Evolutionary conservation across 2,888 invertebrate species (phyloP), one percentile per base, ranked within the genome.

Genomic region (Harpagoxenus sublaevis): DNA sequence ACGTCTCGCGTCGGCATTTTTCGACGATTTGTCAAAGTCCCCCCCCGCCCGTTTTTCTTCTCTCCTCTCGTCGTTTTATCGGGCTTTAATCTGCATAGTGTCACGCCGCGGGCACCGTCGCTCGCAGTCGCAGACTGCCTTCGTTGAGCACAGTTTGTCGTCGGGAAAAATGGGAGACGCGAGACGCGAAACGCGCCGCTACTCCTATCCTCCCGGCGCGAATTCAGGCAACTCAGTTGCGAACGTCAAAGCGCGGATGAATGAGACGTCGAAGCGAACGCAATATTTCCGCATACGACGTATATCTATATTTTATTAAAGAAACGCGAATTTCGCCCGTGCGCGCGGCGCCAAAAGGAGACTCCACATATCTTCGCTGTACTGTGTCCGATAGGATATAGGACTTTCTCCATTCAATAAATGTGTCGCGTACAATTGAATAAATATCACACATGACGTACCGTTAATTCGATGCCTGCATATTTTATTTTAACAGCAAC

Each of bases 21-120:
- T 93, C 93, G 90, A 93, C 94, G 92, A 94, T 94, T 94, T 94
- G 93, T 94, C 94, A 94, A 94, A 93, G 93, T 93, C 62, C 23
- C 31, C 28, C 57, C 28, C 8, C 93, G 87, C 89, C 85, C 87
- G 89, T 62, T 78, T 70, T 73, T 66, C 74, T 66, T 77, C 66
- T 77, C 66, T 81, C 73, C 74, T 60, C 82, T 75, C 57, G 86
- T 86, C 89, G 91, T 92, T 92, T 92, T 93, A 93, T 93, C 92
- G 92, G 91, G 92, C 93, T 94, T 94, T 93, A 94, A 94, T 94
- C 93, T 94, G 92, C 91, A 91, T 91, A 91, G 92, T 92, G 92
- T 93, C 92, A 87, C 84, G 87, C 87, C 91, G 88, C 88, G 85
- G 86, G 86, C 85, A 84, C 84, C 83, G 83, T 86, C 85, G 89